Base-by-base conservation (phyloP, 1,140 invertebrate species). In the Tetramorium alpestre region DNA sequence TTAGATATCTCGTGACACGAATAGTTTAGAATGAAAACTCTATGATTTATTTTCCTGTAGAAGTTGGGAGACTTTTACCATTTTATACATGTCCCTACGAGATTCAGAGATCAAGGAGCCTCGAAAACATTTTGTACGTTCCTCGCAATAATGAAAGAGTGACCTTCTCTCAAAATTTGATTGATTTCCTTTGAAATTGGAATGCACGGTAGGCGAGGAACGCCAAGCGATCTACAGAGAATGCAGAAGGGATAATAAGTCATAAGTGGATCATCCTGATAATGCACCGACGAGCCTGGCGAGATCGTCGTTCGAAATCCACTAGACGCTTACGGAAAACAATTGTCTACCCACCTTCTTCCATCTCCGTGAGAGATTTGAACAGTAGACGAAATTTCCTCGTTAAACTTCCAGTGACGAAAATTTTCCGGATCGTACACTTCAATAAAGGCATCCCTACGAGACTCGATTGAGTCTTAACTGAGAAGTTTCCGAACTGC, bases 231-330 rank as follows among this genome's bases (percentile, higher is more conserved):
- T 54, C 22, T 8, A 56, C 28, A 73, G 44, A 54, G 49, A 86
- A 58, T 73, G 41, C 51, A 33, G 38, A 16, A 13, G n/a, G 18
- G 18, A 67, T 58, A 47, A 86, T 80, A 86, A 86, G 51, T 86
- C 84, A 58, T 80, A 86, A 86, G 44, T 80, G 62, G 75, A 86
- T 86, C 84, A 80, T 77, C 47, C 75, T 58, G 76, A 86, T 78
- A 78, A 85, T 60, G 22, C 56, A 18, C 41, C 44, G 47, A 8
- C 22, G 58, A 77, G 13, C 1, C 18, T 16, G 82, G 6, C n/a
- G 72, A 62, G 44, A 28, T 85, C 18, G n/a, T 58, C 33, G 76
- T 51, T 77, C 28, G 56, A 67, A 44, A 85, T 77, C 44, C 47
- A 65, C 72, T 41, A 77, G 58, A 80, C 76, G 65, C 85, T 69